Percentiles rank a stretch among this genome's conserved stretches.
Conservation (phyloP, 2,888 invertebrate species). For the Caenorhabditis sinica region DNA sequence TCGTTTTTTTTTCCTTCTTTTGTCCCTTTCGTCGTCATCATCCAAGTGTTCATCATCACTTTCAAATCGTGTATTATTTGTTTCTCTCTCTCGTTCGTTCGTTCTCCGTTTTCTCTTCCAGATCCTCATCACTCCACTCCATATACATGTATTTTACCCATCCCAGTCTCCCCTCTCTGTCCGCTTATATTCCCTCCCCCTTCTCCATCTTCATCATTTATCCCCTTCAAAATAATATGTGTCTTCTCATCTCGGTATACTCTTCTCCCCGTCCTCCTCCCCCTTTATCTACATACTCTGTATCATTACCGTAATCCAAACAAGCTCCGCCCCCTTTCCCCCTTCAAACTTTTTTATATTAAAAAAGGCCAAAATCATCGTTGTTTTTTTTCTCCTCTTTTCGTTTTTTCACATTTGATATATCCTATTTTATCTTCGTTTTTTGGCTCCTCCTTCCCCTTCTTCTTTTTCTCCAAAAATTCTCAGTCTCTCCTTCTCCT, state of each 20-base stretch:
- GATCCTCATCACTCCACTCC: background rate
- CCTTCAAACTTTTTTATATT: background rate
- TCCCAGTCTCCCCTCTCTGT: slow-evolving; percentile 38
- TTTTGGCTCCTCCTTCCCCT: slow-evolving; percentile 49
- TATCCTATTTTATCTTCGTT: slow-evolving; percentile 56
- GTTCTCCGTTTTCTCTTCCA: slow-evolving; percentile 16
- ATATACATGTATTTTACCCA: slow-evolving; percentile 30
- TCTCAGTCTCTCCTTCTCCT: slow-evolving; percentile 67
- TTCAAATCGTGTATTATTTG: slow-evolving; percentile 28
- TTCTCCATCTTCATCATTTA: background rate
- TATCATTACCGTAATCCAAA: background rate
- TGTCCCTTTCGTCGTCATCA: background rate
- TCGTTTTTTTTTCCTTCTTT: background rate
- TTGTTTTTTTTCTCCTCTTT: slow-evolving; percentile 20
- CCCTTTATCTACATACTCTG: background rate
- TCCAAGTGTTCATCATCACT: too few relatives aligned
- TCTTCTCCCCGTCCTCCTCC: background rate
- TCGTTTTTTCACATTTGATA: slow-evolving; percentile 57
- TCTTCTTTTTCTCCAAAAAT: slow-evolving; percentile 38
- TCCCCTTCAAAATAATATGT: slow-evolving; percentile 23
- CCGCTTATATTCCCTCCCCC: slow-evolving; percentile 51
- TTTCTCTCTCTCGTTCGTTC: background rate
- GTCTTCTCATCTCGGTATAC: slow-evolving; percentile 28
- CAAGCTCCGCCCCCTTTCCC: background rate
- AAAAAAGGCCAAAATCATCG: slow-evolving; percentile 3